phyloP scores from a whole-genome alignment of 1,140 invertebrate species.

The Kradibia gibbosae region DNA sequence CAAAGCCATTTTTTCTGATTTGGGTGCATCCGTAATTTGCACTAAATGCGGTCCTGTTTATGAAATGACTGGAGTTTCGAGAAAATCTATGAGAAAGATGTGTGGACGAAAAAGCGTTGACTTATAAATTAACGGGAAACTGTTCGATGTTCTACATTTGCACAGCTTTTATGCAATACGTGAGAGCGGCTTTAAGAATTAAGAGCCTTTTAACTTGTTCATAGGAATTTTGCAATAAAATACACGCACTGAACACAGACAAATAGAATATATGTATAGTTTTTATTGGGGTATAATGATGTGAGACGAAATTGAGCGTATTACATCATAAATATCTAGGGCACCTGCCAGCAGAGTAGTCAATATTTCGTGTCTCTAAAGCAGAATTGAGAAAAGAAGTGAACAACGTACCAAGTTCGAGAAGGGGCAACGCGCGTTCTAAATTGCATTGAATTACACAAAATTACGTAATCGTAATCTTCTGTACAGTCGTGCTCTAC shows the following conservation, averaged over 20 bases:
- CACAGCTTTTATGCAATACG: neutral
- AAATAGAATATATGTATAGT: no score
- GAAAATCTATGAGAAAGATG: neutral
- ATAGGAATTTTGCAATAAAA: neutral
- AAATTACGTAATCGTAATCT: constrained; percentile 40
- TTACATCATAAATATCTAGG: neutral
- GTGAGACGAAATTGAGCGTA: neutral
- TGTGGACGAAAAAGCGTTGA: no score
- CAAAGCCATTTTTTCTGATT: neutral
- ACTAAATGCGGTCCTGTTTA: neutral
- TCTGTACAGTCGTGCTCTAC: no score
- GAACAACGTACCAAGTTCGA: neutral
- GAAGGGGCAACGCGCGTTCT: neutral
- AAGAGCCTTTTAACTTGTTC: neutral
- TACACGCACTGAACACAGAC: no score
- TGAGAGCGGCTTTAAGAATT: neutral
- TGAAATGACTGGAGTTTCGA: neutral
- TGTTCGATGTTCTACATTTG: neutral
- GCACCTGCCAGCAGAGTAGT: neutral
- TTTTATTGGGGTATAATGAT: neutral
- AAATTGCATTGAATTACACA: constrained; percentile 20
- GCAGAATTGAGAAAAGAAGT: neutral
- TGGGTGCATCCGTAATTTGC: neutral
- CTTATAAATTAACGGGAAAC: neutral
- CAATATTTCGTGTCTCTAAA: neutral